Percentiles rank a stretch among this genome's conserved stretches.
Conservation (phyloP, 1,140 invertebrate genomes). For the Tetragonula clypearis region DNA sequence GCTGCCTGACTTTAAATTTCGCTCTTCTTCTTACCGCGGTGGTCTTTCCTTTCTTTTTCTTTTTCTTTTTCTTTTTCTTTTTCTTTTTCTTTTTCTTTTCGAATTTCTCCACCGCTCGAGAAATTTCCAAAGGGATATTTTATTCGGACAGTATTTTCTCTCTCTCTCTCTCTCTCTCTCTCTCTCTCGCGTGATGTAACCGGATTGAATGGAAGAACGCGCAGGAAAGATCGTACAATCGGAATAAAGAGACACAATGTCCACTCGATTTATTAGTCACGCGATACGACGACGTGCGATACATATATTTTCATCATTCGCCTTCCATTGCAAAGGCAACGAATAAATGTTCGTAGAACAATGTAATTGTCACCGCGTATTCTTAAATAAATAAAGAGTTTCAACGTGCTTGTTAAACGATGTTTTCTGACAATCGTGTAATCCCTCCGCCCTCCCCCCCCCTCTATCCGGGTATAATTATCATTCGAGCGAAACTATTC, state of each 20-base stretch:
- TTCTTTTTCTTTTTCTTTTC: no score
- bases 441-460: background rate
- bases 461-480: background rate
- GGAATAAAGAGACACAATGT: background rate
- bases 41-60: no score
- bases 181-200: background rate
- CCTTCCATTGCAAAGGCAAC: background rate
- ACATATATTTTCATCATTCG: background rate
- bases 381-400: background rate
- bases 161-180: no score
- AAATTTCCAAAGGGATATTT: background rate
- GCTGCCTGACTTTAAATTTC: background rate
- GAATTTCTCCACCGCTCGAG: background rate
- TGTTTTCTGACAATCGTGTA: background rate
- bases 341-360: background rate
- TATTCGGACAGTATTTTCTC: background rate
- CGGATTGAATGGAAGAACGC: conserved; percentile 1
- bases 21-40: no score
- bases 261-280: background rate
- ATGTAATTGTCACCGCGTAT: background rate
- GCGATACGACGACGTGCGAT: background rate
- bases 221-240: background rate
- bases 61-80: no score
- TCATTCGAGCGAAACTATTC: conserved; percentile 11
- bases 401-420: conserved; percentile 1